Base-by-base conservation (phyloP, 2,888 invertebrate species). In the Hylaea fasciaria region DNA sequence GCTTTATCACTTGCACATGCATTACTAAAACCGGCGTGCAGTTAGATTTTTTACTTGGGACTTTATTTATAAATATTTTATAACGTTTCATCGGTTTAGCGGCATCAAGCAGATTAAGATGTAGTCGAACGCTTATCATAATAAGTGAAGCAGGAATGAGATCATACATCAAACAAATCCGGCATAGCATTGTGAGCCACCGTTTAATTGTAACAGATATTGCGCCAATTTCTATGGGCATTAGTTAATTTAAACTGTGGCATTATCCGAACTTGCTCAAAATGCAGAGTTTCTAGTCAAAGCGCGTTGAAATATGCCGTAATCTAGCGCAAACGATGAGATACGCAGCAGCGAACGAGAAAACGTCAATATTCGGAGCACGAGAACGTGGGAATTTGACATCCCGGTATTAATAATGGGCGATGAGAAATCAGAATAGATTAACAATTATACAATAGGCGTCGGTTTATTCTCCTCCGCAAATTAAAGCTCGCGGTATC, bases 351-450 rank as follows among this genome's bases (percentile, higher is more conserved):
- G 54, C 58, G 28, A 58, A 44, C 52, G 65, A 68, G 69, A 69
- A 69, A 67, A 66, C 59, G 57, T 65, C 66, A 68, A 68, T 84
- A 89, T 89, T 87, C 81, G 81, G 87, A 87, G 83, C 85, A 86
- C 80, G 81, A 82, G 85, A 82, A 83, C 89, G 86, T 89, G 87
- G 84, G 87, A 88, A 88, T 74, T 71, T 80, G 77, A 77, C 77
- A 78, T 80, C 80, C 73, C 76, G 77, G 76, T 76, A 73, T 77
- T 77, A 81, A 83, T 80, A 81, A 82, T 78, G 78, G 77, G 72
- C 71, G 77, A 76, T 77, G 80, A 76, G 76, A 81, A 85, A 78
- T 78, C 72, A 64, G 73, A 78, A 80, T 75, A 77, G 72, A 82
- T 81, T 74, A 74, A 75, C 70, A 75, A 80, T 81, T 80, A 78